Evolutionary conservation across 2,888 invertebrate species (phyloP).

Genomic region (Hypomecis atomaria): DNA sequence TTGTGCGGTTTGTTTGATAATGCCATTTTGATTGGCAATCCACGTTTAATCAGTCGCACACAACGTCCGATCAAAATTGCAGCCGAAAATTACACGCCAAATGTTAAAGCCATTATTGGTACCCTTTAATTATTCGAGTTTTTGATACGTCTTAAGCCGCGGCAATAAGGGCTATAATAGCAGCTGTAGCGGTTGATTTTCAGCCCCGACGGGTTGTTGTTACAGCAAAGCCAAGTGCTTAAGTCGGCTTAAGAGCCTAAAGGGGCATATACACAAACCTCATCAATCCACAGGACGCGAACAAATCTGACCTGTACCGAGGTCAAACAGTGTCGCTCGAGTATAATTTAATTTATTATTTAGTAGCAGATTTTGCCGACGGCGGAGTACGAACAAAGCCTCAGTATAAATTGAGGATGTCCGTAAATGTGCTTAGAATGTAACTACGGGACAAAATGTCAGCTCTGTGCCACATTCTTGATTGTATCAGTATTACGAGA

Average conservation of each 20-base stretch:
- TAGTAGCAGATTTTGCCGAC: constrained; percentile 27
- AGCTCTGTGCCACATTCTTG: not conserved
- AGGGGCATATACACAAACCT: constrained; percentile 35
- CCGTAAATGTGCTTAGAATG: constrained; percentile 5
- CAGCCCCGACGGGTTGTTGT: constrained; percentile 39
- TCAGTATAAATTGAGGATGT: constrained; percentile 20
- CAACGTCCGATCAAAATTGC: constrained; percentile 37
- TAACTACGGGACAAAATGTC: constrained; percentile 1
- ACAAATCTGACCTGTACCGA: constrained; percentile 41
- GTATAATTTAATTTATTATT: constrained; percentile 40
- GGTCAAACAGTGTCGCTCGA: constrained; percentile 39
- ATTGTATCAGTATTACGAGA: not conserved
- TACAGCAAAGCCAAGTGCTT: constrained; percentile 41
- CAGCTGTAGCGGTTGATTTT: constrained; percentile 28
- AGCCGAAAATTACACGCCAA: constrained; percentile 38
- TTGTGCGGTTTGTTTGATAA: constrained; percentile 41
- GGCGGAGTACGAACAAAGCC: constrained; percentile 12
- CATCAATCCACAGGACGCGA: constrained; percentile 38
- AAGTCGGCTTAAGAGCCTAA: constrained; percentile 43
- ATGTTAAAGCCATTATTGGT: constrained; percentile 34
- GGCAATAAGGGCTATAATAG: constrained; percentile 37
- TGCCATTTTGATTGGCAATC: constrained; percentile 44
- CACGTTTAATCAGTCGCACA: constrained; percentile 39
- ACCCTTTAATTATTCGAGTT: constrained; percentile 26
- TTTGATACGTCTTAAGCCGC: constrained; percentile 36